A percentile compares a stretch with the other conserved stretches of the same genome.
Conservation (phyloP, 2,888 invertebrate genomes). For the Lithosia quadra region DNA sequence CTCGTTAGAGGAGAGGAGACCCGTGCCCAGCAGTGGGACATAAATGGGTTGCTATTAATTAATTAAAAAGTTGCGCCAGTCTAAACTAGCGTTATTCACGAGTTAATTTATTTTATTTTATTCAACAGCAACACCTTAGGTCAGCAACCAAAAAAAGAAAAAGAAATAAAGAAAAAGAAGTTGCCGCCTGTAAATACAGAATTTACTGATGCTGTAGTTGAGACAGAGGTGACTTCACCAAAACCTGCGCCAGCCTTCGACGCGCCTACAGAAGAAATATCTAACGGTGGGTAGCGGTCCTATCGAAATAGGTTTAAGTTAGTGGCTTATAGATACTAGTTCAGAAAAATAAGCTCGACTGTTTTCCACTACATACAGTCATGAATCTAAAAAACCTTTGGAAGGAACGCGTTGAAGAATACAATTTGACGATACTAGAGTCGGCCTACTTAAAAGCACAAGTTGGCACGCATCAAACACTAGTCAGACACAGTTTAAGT, state of each 20-base stretch:
- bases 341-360: background rate
- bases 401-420: no score
- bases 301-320: constrained; percentile 21
- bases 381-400: no score
- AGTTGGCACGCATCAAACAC: no score
- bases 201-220: constrained; percentile 43
- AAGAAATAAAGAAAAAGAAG: constrained; percentile 89
- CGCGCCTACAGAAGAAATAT: constrained; percentile 49
- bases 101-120: background rate
- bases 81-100: background rate
- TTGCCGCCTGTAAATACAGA: constrained; percentile 62
- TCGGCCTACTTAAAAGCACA: no score
- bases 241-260: constrained; percentile 49
- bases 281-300: constrained; percentile 63
- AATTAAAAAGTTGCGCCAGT: no score
- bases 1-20: no score
- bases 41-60: no score
- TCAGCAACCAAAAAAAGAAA: constrained; percentile 85
- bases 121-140: constrained; percentile 55
- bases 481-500: no score
- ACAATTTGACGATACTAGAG: no score
- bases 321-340: no score
- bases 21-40: no score
- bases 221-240: constrained; percentile 48
- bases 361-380: no score